Evolutionary conservation across 2,113 vertebrate species (phyloP), one percentile per base, ranked within the genome.

Genomic region (Gasterosteus nipponicus): DNA sequence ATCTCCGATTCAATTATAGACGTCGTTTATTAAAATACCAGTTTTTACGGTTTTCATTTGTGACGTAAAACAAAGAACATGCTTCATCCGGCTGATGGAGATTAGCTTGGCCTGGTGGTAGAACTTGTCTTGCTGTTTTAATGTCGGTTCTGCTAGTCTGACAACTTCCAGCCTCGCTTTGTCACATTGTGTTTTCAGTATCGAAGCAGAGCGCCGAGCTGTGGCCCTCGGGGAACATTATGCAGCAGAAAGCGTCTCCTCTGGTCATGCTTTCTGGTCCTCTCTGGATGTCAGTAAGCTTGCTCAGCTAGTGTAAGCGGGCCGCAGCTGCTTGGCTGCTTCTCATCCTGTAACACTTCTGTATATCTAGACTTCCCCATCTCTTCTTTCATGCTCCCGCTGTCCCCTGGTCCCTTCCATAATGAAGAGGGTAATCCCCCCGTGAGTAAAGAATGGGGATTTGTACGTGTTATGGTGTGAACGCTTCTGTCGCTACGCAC

Each of bases 391-490:
- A 68, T 44, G 31, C 72, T 59, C 71, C 78, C 62, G 69, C 41
- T 59, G 66, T 81, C 78, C 81, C 84, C 19, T 67, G 60, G 71
- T 83, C 76, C 82, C 86, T 75, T 82, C 51, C 80, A 83, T 90
- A 93, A 93, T 92, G 87, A 93, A 89, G 90, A 92, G 87, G 73
- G 74, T 92, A 92, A 94, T 93, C 91, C 89, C 22, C 14, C 84
- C 89, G 82, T 93, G 89, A 92, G 92, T 93, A 93, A 93, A 92
- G 90, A 94, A 92, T 88, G 84, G 78, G 85, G 89, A 92, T 93
- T 84, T 93, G 83, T 87, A 90, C 91, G 89, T 89, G 89, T 91
- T 89, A 83, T 84, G 88, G 86, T 92, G 89, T 86, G 89, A 91
- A 88, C 84, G 82, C 88, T 87, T 83, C 85, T 91, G 89, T 92